Conservation (phyloP, 1,140 invertebrate genomes). For the Luehdorfia chinensis region DNA sequence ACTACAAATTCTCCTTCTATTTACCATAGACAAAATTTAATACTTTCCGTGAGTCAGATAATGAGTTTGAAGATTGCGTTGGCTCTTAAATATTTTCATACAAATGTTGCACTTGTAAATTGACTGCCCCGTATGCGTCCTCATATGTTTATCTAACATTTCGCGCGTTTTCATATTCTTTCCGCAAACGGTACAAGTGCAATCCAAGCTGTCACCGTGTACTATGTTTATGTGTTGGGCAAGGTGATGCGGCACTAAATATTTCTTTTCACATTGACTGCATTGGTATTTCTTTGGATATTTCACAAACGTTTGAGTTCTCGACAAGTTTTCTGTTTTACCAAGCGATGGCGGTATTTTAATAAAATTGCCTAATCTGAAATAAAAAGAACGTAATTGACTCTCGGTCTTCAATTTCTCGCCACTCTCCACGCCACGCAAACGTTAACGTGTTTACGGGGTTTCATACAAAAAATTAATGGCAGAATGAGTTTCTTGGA, state of each 20-base stretch:
- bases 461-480: too few species aligned
- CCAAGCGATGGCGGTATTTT: conserved; percentile 27
- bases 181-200: conserved; percentile 29
- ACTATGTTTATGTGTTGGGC: conserved; percentile 25
- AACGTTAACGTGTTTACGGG: too few species aligned
- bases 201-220: conserved; percentile 25
- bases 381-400: conserved; percentile 6
- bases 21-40: conserved; percentile 13
- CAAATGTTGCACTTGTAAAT: conserved; percentile 41
- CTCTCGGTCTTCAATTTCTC: too few species aligned
- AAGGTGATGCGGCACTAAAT: conserved; percentile 26
- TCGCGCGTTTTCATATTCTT: conserved; percentile 35
- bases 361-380: conserved; percentile 24
- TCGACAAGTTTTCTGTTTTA: conserved; percentile 19
- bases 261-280: conserved; percentile 33
- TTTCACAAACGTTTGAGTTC: conserved; percentile 6
- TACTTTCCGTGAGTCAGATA: conserved; percentile 34
- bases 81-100: conserved; percentile 36
- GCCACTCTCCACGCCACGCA: too few species aligned
- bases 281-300: conserved; percentile 31
- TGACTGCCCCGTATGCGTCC: conserved; percentile 30
- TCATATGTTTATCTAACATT: conserved; percentile 31
- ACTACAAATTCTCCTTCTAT: too few species aligned
- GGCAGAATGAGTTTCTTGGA: too few species aligned
- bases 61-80: conserved; percentile 32